Percentiles rank a stretch among this genome's conserved stretches.
These are phyloP conservation scores for Hirundo rustica DNA, from an alignment of 2,797 vertebrate genomes.

Conservation along the genomic window DNA sequence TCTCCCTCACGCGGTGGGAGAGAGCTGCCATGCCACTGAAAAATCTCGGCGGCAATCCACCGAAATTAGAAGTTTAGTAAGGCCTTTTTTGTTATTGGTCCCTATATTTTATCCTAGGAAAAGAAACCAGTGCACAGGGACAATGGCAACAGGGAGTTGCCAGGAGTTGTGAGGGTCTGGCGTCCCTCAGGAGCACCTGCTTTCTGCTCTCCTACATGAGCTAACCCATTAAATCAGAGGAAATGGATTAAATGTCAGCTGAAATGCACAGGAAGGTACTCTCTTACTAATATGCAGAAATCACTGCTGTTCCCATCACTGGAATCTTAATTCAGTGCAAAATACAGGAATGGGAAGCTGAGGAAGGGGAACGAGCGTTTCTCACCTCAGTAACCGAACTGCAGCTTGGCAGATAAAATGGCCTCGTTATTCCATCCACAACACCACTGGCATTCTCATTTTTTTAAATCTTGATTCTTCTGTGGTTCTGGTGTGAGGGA, in stretches of 20 bases:
- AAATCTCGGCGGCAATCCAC: background rate
- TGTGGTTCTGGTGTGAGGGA: background rate
- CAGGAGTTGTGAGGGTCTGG: background rate
- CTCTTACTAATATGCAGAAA: background rate
- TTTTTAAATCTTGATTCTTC: background rate
- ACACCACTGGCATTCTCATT: background rate
- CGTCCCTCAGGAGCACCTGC: background rate
- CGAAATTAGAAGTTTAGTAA: background rate
- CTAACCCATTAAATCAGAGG: background rate
- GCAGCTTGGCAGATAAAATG: background rate
- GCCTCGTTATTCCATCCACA: background rate
- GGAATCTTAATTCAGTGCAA: background rate
- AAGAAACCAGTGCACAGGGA: background rate
- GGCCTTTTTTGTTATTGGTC: background rate
- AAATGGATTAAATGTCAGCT: background rate
- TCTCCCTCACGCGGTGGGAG: fast-evolving
- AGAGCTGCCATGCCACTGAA: background rate
- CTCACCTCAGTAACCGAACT: background rate
- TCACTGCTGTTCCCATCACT: background rate
- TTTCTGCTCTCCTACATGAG: background rate
- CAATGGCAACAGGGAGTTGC: fast-evolving
- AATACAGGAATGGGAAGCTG: background rate
- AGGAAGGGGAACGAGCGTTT: background rate
- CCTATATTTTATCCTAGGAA: background rate
- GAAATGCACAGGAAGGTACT: background rate